Evolutionary conservation across 2,113 vertebrate species (phyloP), one percentile per base, ranked within the genome.

Genomic region (Cephalopterus ornatus): DNA sequence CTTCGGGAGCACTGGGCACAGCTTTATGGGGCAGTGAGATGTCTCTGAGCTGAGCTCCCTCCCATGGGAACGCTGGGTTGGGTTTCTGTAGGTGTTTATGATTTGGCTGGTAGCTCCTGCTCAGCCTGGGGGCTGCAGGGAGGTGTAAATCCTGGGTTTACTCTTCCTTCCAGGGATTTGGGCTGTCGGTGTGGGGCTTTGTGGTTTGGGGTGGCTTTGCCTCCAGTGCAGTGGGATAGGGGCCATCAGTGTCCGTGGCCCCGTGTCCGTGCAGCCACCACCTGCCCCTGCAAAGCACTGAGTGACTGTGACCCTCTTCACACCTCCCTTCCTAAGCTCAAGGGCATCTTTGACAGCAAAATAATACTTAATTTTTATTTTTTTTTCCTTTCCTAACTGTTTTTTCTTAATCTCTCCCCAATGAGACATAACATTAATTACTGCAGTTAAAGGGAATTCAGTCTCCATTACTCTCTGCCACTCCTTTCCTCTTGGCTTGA

Each of bases 371-470:
- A 85, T 91, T 94, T 94, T 97, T 92, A 67, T 70, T 90, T 91
- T 92, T 94, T 94, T 79, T 81, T 28, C 53, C 76, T 95, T 93
- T 92, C 85, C 68, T 95, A 92, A 93, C 94, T 94, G 79, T 96
- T 98, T 98, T 96, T 95, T 71, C 87, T 91, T 97, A 97, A 97
- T 98, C 95, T 96, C 95, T 98, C 98, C 97, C 98, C 52, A 24
- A 68, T 97, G 98, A 98, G 97, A 98, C 92, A 91, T 98, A 98
- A 98, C 97, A 97, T 98, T 98, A 98, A 98, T 98, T 98, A 98
- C 97, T 94, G 91, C 97, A 97, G 98, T 98, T 98, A 98, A 96
- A 95, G 77, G 97, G 97, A 97, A 97, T 97, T 97, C 97, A 89
- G 95, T 97, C 97, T 98, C 96, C 92, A 84, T 97, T 97, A 96